Conservation (phyloP, 1,140 invertebrate genomes). For the Solenopsis fugax region DNA sequence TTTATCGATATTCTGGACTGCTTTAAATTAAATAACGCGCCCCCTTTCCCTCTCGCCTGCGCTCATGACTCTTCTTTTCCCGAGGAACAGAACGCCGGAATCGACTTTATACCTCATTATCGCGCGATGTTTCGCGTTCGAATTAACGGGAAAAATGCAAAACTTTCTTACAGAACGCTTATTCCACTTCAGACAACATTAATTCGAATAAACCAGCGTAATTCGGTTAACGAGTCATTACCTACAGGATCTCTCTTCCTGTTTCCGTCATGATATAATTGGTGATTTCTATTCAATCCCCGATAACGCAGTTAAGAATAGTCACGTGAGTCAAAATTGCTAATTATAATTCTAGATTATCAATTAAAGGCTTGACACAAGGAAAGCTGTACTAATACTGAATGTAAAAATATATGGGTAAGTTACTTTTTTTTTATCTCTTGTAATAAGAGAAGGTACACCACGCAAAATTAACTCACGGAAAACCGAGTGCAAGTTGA, state of each 20-base stretch:
- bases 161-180: conserved; percentile 50
- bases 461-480: conserved; percentile 60
- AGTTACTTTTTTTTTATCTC: conserved; percentile 1
- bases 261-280: conserved; percentile 1
- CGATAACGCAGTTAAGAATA: conserved; percentile 9
- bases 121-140: conserved; percentile 31
- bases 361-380: neutral
- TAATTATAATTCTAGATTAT: conserved; percentile 16
- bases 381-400: neutral
- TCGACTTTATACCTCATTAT: conserved; percentile 53
- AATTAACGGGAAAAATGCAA: conserved; percentile 47
- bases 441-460: conserved; percentile 21
- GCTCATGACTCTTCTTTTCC: neutral
- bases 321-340: neutral
- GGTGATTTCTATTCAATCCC: neutral
- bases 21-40: conserved; percentile 53
- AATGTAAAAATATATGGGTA: neutral
- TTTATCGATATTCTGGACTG: conserved; percentile 51
- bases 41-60: neutral
- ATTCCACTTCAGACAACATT: neutral
- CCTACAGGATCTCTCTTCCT: neutral
- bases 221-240: conserved; percentile 52
- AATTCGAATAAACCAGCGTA: conserved; percentile 21
- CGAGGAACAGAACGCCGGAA: conserved; percentile 5
- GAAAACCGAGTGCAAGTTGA: conserved; percentile 62